Evolutionary conservation across 1,140 invertebrate genomes (phyloP), one percentile per base, ranked within the genome.

Genomic region (Ips typographus): DNA sequence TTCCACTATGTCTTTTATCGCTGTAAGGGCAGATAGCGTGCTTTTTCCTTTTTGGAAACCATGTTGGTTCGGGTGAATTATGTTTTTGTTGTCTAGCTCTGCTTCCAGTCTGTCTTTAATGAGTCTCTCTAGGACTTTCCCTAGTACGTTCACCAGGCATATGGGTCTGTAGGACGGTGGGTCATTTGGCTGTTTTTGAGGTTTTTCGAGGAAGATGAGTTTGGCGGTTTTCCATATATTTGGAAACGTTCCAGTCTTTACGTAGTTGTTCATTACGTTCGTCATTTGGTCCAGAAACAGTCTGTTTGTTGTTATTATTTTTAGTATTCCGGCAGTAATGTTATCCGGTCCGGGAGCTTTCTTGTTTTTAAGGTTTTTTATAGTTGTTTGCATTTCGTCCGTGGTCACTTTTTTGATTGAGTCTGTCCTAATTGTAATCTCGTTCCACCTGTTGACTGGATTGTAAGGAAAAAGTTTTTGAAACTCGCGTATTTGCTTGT

Each of bases 191-290:
- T 66, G 56, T 60, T 51, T 65, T 44, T 47, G 5, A 8, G 37
- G 22, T n/a, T 57, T 65, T 65, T 39, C n/a, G 53, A 71, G 42
- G 2, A 71, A 22, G 3, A 71, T 42, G 1, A 71, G 2, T 47
- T 63, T 63, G 1, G 49, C 57, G 2, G 4, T 3, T 38, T 71
- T 71, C 70, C 70, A 71, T 62, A 58, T 42, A 1, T 58, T 38
- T 1, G 70, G 70, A 43, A 71, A 71, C 7, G 5, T 8, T 3
- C 55, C 39, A 6, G 6, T 22, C 39, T 39, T 7, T 7, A 68
- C 2, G 6, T 55, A 36, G 44, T 47, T n/a, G 44, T 47, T 47
- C 4, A 47, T 5, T 1, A 47, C 4, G 44, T n/a, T n/a, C 22
- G 22, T 22, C 22, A 22, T 22, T 22, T 22, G 22, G 22, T 22